Conservation (phyloP, 2,888 invertebrate species). For the Ophioninae sp. region DNA sequence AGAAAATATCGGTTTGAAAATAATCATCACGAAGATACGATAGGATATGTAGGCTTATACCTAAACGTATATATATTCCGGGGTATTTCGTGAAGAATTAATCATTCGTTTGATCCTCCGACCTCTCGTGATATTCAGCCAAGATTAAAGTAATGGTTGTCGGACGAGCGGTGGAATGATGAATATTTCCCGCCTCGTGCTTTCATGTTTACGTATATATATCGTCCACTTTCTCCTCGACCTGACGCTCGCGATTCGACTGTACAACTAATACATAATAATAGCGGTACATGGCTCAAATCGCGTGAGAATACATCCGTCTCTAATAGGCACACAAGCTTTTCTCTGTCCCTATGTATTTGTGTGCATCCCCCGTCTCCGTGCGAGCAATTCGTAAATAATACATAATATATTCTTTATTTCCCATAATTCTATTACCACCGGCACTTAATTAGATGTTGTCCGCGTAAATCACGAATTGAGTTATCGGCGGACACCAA, state of each 20-base stretch:
- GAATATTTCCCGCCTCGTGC: slow-evolving; percentile 65
- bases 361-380: not conserved
- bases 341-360: not conserved
- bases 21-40: slow-evolving; percentile 36
- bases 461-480: slow-evolving; percentile 59
- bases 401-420: slow-evolving; percentile 52
- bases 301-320: slow-evolving; percentile 63
- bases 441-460: slow-evolving; percentile 62
- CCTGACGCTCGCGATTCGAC: slow-evolving; percentile 52
- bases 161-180: slow-evolving; percentile 64
- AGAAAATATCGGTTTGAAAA: slow-evolving; percentile 27
- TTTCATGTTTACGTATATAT: slow-evolving; percentile 50
- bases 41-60: slow-evolving; percentile 3
- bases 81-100: slow-evolving; percentile 65
- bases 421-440: slow-evolving; percentile 59
- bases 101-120: slow-evolving; percentile 67
- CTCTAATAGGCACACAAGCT: slow-evolving; percentile 31
- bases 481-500: slow-evolving; percentile 59
- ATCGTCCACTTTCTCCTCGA: slow-evolving; percentile 64
- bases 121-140: slow-evolving; percentile 64
- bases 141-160: slow-evolving; percentile 67
- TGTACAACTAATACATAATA: slow-evolving; percentile 50
- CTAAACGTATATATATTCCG: slow-evolving; percentile 29
- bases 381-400: not conserved
- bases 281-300: slow-evolving; percentile 35